phyloP scores from a whole-genome alignment of 2,888 invertebrate species.

The Spodoptera picta region DNA sequence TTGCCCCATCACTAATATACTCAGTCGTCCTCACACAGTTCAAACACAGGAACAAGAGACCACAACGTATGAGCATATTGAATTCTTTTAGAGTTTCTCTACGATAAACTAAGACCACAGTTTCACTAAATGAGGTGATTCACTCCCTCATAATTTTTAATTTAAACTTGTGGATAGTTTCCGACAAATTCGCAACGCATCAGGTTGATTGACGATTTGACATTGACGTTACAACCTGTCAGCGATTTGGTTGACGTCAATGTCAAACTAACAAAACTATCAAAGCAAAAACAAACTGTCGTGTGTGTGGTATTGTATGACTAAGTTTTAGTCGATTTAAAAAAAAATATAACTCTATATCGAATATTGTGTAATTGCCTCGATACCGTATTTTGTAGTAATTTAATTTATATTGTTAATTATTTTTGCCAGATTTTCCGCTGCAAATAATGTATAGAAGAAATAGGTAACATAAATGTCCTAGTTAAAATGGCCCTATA shows the following conservation, averaged over 20 bases:
- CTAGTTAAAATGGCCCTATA: no score
- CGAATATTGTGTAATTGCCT: no score
- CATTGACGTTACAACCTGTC: conserved; percentile 23
- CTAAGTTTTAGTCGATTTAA: conserved; percentile 1
- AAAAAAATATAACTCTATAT: not conserved
- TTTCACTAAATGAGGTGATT: conserved; percentile 28
- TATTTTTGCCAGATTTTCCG: no score
- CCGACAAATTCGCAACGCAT: conserved; percentile 28
- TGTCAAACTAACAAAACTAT: conserved; percentile 20
- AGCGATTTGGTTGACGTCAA: conserved; percentile 3
- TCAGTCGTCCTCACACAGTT: conserved; percentile 67
- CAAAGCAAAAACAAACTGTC: no score
- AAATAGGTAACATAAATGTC: no score
- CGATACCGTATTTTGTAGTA: no score
- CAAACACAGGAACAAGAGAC: conserved; percentile 68
- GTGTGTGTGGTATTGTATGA: no score
- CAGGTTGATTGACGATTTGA: conserved; percentile 32
- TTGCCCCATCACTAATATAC: conserved; percentile 55
- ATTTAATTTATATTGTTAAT: no score
- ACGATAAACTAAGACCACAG: conserved; percentile 37
- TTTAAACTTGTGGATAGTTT: conserved; percentile 38
- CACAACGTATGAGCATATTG: conserved; percentile 69
- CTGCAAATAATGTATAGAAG: no score
- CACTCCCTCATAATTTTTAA: conserved; percentile 44
- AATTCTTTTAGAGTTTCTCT: conserved; percentile 4